Percentiles rank a stretch among this genome's conserved stretches.
Evolutionary conservation across 1,140 invertebrate genomes (phyloP).

Genomic region (Drosophila nasuta): DNA sequence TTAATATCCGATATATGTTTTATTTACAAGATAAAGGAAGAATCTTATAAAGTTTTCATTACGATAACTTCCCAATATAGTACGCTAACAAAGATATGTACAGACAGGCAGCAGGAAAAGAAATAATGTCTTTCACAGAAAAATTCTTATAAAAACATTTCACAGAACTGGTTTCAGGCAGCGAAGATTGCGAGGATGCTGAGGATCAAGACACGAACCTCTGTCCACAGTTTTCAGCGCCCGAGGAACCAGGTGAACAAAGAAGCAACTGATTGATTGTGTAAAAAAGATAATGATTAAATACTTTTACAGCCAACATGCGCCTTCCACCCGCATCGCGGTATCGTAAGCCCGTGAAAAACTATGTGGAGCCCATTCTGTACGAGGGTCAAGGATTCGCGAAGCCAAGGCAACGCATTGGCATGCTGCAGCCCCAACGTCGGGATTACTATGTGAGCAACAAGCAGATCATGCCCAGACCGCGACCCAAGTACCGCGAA

Average conservation of each 20-base stretch:
- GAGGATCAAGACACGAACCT: constrained; percentile 63
- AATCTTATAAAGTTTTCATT: too few relatives aligned
- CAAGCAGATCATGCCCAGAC: constrained; percentile 64
- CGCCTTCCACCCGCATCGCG: constrained; percentile 7
- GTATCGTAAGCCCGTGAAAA: constrained; percentile 60
- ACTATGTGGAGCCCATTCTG: constrained; percentile 70
- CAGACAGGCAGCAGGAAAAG: too few relatives aligned
- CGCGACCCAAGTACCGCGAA: constrained; percentile 54
- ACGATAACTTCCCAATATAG: too few relatives aligned
- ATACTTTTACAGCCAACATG: constrained; percentile 12
- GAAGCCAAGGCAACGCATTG: constrained; percentile 53
- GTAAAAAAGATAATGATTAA: too few relatives aligned
- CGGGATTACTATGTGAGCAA: constrained; percentile 64
- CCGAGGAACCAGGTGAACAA: constrained; percentile 35
- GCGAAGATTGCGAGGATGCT: constrained; percentile 51
- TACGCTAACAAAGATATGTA: too few relatives aligned
- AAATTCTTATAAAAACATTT: background rate
- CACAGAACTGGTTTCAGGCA: background rate
- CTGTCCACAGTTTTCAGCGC: constrained; percentile 59
- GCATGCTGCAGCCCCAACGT: constrained; percentile 17
- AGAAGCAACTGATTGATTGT: too few relatives aligned
- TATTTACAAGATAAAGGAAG: too few relatives aligned
- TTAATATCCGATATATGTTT: too few relatives aligned
- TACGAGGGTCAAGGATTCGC: constrained; percentile 59
- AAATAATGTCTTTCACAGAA: too few relatives aligned